Base-by-base conservation (phyloP, 2,888 invertebrate species). In the Plebejus melissa region DNA sequence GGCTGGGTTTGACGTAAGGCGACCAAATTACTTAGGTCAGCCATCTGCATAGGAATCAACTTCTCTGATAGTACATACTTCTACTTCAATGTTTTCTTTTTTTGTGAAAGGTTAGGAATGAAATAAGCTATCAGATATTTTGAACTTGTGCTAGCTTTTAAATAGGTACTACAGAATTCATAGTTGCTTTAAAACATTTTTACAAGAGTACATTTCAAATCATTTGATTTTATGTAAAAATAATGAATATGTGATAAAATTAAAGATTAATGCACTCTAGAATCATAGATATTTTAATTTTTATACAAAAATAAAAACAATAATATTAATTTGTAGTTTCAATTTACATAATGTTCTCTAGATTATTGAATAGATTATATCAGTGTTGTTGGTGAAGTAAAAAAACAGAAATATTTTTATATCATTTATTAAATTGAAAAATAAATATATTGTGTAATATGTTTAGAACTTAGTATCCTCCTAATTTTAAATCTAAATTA, bases 401-500 rank as follows among this genome's bases (percentile, higher is more conserved):
- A 46, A 28, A 28, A 71, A 71, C 4, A 28, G 46, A 71, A 32
- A 28, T 32, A 50, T 9, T n/a, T 72, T 72, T 22, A 13, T 32
- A 72, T 50, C 28, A 71, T 38, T 70, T 41, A 41, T 71, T 71
- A 46, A 71, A 46, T 71, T 71, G 22, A 46, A 46, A 46, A 46
- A 71, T 71, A 72, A 72, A 77, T 77, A 80, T 77, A 75, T 65
- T 78, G 77, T 77, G 78, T 60, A 78, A 81, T 77, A 79, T 32
- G 5, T 76, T 79, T 80, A 80, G 79, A 82, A 82, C 77, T 79
- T 87, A 94, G 82, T 94, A 94, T 80, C 88, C 87, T 81, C 90
- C 93, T 79, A 93, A 82, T 78, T 87, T 90, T 76, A 94, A 85
- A 82, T 93, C 91, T 76, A 91, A 86, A 83, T 93, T 94, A 78